Percentiles rank a stretch among this genome's conserved stretches.
Conservation (phyloP, 2,797 vertebrate genomes). For the Pitangus sulphuratus region DNA sequence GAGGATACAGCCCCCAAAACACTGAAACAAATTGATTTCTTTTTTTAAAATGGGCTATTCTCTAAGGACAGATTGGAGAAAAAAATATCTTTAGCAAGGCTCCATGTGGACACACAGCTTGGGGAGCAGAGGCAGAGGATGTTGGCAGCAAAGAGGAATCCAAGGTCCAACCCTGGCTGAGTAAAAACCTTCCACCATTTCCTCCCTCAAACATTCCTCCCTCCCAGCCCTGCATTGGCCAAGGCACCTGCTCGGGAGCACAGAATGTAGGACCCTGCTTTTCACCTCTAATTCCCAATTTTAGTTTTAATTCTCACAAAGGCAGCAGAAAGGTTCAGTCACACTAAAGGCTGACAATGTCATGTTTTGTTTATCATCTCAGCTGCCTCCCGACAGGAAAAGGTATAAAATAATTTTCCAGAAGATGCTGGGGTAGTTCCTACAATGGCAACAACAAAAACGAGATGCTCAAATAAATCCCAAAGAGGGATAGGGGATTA, state of each 20-base stretch:
- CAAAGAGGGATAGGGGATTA: not conserved
- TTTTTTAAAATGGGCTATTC: not conserved
- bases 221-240: not conserved
- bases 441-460: not conserved
- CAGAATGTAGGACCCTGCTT: not conserved
- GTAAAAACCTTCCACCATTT: not conserved
- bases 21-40: not conserved
- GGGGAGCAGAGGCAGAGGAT: not conserved
- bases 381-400: not conserved
- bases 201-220: not conserved
- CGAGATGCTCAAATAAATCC: not conserved
- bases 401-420: not conserved
- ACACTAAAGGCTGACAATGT: not conserved
- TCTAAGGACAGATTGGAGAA: not conserved
- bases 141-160: not conserved
- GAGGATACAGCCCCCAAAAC: not conserved
- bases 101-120: not conserved
- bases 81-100: not conserved
- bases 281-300: not conserved
- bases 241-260: rapidly evolving
- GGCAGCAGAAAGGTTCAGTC: not conserved
- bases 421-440: not conserved
- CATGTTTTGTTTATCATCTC: not conserved
- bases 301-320: not conserved
- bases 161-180: not conserved